Evolutionary conservation across 53 echinoderm and acorn worm genomes (phyloP).

Genomic region (Actinopyga echinites): DNA sequence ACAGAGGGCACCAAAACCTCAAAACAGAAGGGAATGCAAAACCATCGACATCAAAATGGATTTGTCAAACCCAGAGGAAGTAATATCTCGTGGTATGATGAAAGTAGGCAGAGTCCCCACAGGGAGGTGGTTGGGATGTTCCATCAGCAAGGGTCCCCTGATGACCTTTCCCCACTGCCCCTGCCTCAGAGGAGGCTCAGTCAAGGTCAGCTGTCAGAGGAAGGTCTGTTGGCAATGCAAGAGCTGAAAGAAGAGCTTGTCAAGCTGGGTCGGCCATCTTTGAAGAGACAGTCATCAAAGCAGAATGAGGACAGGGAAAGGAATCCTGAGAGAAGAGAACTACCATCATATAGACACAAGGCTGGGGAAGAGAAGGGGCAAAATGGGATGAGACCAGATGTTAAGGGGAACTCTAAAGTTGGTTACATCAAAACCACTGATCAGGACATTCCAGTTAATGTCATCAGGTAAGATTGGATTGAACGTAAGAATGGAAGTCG

Average conservation of each 20-base stretch:
- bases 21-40: not conserved
- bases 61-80: not conserved
- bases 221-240: slow-evolving; percentile 36
- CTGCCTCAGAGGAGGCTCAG: not conserved
- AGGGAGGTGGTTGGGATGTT: not conserved
- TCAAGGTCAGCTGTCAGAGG: slow-evolving; percentile 13
- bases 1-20: not conserved
- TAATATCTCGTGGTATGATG: not conserved
- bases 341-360: not conserved
- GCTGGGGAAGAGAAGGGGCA: not conserved
- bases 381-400: too few relatives aligned
- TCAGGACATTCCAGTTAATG: slow-evolving; percentile 10
- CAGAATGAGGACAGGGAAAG: not conserved
- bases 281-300: not conserved
- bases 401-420: too few relatives aligned
- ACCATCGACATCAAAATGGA: not conserved
- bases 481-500: too few relatives aligned
- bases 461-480: not conserved
- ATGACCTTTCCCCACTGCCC: not conserved
- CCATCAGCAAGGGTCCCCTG: not conserved
- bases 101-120: not conserved
- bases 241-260: slow-evolving; percentile 29
- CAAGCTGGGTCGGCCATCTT: slow-evolving; percentile 24
- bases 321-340: not conserved
- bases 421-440: not conserved